Conservation (phyloP, 2,113 vertebrate species). For the Pseudopipra pipra region DNA sequence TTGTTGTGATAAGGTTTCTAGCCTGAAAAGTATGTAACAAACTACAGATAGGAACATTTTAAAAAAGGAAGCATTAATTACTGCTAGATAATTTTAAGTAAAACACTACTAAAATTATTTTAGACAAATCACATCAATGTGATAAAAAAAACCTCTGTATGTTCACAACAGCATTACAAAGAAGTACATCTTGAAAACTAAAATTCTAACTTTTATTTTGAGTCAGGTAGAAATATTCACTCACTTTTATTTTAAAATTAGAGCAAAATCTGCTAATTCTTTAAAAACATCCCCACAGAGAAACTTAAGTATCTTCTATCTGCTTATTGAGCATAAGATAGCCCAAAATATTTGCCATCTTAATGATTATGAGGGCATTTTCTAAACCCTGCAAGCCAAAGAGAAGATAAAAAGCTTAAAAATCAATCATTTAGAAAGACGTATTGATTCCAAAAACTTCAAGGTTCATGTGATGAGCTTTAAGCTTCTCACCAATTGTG, state of each 20-base stretch:
- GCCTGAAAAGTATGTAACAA: not conserved
- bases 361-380: not conserved
- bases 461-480: slow-evolving; percentile 51
- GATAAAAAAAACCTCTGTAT: not conserved
- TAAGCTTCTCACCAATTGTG: slow-evolving; percentile 66
- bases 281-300: not conserved
- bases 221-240: not conserved
- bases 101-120: not conserved
- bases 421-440: slow-evolving; percentile 57
- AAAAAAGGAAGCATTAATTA: not conserved
- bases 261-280: not conserved
- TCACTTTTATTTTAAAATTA: not conserved
- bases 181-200: not conserved
- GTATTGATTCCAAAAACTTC: slow-evolving; percentile 54
- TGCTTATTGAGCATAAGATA: not conserved
- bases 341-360: slow-evolving; percentile 6
- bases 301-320: not conserved
- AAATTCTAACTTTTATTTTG: not conserved
- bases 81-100: not conserved
- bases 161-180: not conserved
- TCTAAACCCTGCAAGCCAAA: slow-evolving; percentile 32
- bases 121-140: not conserved
- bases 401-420: slow-evolving; percentile 57
- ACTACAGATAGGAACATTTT: not conserved
- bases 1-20: not conserved